Evolutionary conservation across 1,140 invertebrate species (phyloP), one percentile per base, ranked within the genome.

Genomic region (Forficula auricularia): DNA sequence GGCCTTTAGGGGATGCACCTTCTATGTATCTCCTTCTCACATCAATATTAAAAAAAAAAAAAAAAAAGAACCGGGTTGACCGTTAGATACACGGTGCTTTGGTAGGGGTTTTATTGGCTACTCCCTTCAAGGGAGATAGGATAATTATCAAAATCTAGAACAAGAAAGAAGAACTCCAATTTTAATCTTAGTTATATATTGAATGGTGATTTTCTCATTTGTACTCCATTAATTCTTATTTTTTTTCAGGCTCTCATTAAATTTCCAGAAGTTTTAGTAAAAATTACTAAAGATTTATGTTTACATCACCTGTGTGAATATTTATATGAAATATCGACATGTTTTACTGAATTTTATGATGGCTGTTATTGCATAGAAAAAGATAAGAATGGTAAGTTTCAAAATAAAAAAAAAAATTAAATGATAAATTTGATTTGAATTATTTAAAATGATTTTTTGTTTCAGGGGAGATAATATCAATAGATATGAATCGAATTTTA

Each of bases 291-390:
- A 44, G 87, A 96, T 57, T 64, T 99, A 7, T 79, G 70, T 42
- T 56, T 97, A 18, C 91, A 98, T 60, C 72, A 76, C 30, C 62
- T 99, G 3, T 99, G 96, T 61, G 92, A 98, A 59, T 96, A 82
- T 62, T 68, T 97, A 39, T 99, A 96, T 61, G 90, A 98, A 53
- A 76, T 98, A 33, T 75, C 82, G n/a, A 80, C 79, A 4, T 70
- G 73, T 1, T 99, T 98, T 54, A 79, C 82, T 0, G 96, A 99
- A 58, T 99, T 99, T 60, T 99, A 99, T 62, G 91, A 97, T 55
- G 77, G 70, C 50, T 99, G 96, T 59, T 98, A 98, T 58, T 98
- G 95, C 55, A 77, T 99, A 38, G 86, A 96, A 58, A 97, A 95
- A 57, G 76, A 91, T 60, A 67, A 72, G 36, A 54, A 61, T 39